phyloP scores from a whole-genome alignment of 2,113 vertebrate genomes.

The Corydoras sp. region DNA sequence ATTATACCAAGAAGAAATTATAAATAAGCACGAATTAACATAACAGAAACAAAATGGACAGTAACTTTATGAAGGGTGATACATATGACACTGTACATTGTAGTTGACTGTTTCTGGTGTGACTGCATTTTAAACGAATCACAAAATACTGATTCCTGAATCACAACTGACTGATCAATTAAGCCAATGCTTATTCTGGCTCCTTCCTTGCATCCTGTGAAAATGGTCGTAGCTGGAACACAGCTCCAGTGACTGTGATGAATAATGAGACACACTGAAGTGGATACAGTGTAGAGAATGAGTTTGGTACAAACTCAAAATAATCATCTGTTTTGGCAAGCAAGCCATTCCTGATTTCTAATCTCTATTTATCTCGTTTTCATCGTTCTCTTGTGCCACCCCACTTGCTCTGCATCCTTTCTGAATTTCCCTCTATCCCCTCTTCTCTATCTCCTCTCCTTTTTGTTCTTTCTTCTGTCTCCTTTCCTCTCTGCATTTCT shows the following conservation, averaged over 20 bases:
- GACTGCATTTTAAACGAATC: too few relatives aligned
- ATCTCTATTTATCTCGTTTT: slow-evolving; percentile 46
- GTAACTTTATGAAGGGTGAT: too few relatives aligned
- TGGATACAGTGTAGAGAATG: background rate
- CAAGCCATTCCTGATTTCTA: slow-evolving; percentile 59
- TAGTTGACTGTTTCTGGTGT: too few relatives aligned
- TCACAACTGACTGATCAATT: slow-evolving; percentile 31
- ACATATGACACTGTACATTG: too few relatives aligned
- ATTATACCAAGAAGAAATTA: too few relatives aligned
- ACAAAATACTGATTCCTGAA: slow-evolving; percentile 14
- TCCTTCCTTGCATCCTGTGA: slow-evolving; percentile 16
- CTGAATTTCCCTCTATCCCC: slow-evolving; percentile 53
- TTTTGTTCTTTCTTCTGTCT: slow-evolving; percentile 56
- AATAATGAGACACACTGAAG: background rate
- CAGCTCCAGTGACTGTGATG: slow-evolving; percentile 25
- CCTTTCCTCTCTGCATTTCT: too few relatives aligned
- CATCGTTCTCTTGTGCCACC: slow-evolving; percentile 39
- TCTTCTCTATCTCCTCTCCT: slow-evolving; percentile 50
- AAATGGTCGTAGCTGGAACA: slow-evolving; percentile 1
- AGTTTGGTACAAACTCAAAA: slow-evolving; percentile 31
- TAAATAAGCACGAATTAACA: too few relatives aligned
- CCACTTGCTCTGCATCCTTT: slow-evolving; percentile 25
- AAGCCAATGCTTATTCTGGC: slow-evolving; percentile 30
- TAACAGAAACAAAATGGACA: too few relatives aligned
- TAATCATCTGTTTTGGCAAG: slow-evolving; percentile 53